A percentile compares a stretch with the other conserved stretches of the same genome.
Conservation (phyloP, 2,888 invertebrate species). For the Drosophila merina region DNA sequence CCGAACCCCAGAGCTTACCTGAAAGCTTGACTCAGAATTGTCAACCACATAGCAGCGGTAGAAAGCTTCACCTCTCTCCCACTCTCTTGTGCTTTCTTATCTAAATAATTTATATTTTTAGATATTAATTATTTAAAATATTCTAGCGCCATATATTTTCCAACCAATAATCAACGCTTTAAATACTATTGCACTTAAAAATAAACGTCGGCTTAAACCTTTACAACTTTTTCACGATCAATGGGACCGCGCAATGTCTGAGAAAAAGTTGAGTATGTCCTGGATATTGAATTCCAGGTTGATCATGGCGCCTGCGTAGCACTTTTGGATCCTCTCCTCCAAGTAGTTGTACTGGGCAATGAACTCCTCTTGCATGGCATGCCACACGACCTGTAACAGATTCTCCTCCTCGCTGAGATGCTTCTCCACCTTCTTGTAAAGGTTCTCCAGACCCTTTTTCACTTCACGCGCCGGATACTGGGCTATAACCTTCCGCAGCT, state of each 20-base stretch:
- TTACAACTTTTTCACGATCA: constrained; percentile 82
- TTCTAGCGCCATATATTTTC: constrained; percentile 36
- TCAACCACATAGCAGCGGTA: too few relatives aligned
- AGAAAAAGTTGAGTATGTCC: constrained; percentile 98
- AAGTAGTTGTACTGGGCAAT: constrained; percentile 97
- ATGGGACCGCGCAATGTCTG: constrained; percentile 98
- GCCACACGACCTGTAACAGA: constrained; percentile 97
- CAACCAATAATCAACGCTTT: constrained; percentile 52
- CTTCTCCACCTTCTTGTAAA: constrained; percentile 98
- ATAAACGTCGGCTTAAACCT: constrained; percentile 46
- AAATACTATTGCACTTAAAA: constrained; percentile 81
- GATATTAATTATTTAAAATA: constrained; percentile 30
- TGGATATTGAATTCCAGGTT: constrained; percentile 97
- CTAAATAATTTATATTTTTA: too few relatives aligned
- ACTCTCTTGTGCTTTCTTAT: neutral
- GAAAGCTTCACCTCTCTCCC: neutral
- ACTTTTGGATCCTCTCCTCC: constrained; percentile 95
- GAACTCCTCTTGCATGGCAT: constrained; percentile 99
- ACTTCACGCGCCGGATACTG: constrained; percentile 97
- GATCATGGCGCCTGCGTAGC: constrained; percentile 98
- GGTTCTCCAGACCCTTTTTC: constrained; percentile 94
- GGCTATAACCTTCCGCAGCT: constrained; percentile 96
- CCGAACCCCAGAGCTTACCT: too few relatives aligned
- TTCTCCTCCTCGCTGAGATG: constrained; percentile 98
- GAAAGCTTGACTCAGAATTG: too few relatives aligned